Evolutionary conservation across 2,797 vertebrate species (phyloP), one percentile per base, ranked within the genome.

Genomic region (Coreius guichenoti): DNA sequence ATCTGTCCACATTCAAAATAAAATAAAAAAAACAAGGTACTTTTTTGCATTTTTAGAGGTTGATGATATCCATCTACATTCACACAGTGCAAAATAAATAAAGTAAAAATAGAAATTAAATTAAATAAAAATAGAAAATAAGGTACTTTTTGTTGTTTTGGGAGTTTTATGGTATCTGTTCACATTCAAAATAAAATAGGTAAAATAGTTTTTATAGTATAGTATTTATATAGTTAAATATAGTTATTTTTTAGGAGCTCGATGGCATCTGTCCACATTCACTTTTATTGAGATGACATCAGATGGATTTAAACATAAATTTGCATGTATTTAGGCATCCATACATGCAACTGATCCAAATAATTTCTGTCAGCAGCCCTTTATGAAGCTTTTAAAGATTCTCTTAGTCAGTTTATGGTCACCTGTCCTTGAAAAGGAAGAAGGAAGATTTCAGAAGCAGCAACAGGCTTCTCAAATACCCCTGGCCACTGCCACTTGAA

Each of bases 401-500:
- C 49, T 73, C 39, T 49, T 0, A 56, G n/a, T 45, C 74, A n/a
- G 39, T 76, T 68, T 39, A 54, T 12, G 21, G 61, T 78, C 75
- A 75, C 87, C 56, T 83, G 87, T 82, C 81, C 69, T 86, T 77
- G 54, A 69, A 77, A 17, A 70, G 47, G 45, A 82, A 45, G 17
- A 29, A 82, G 56, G 78, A 63, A 51, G 65, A 80, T 85, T 78
- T 65, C 45, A 84, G 68, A 89, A 86, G 69, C 79, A 82, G 88
- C 85, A 82, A 83, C 90, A 81, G 84, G 58, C 86, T 88, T 89
- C 87, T 85, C 26, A 31, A 92, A 91, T 36, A 65, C 82, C 90
- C 92, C 92, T 85, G 90, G 88, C 91, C 88, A 88, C 86, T 88
- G 89, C 92, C 92, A 94, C 93, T 94, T 94, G 91, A 95, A 95